Evolutionary conservation across 1,140 invertebrate species (phyloP), one percentile per base, ranked within the genome.

Genomic region (Tetramorium alpestre): DNA sequence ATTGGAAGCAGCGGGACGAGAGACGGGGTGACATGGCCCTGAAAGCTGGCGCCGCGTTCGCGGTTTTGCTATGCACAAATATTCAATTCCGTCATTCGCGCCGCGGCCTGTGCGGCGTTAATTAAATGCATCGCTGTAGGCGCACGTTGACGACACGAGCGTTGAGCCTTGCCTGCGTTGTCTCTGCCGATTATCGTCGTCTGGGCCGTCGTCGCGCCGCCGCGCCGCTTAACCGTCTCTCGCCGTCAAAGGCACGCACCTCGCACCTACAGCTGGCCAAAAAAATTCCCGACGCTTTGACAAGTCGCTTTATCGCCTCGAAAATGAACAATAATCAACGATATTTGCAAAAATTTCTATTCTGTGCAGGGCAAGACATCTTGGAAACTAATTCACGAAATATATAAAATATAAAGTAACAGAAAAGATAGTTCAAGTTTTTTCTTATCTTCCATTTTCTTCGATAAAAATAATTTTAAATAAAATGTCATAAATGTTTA

Each of bases 11-110:
- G 70, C 44, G 56, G 47, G 16, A 13, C 28, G 62, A 3, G 33
- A 33, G 33, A 44, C 65, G 70, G 18, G 73, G 47, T 41, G 60
- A 54, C 51, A 65, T 82, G 80, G 18, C 87, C 65, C 87, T 88
- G 87, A 85, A 87, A 51, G 51, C 49, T 89, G 58, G 87, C 87
- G 87, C 87, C 80, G 81, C 47, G 69, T 28, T 82, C 86, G 56
- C 85, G 60, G 86, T 88, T 82, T 80, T 51, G 58, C 69, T 84
- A 84, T 84, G 69, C 80, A 84, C 80, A 84, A 84, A 84, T 84
- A 84, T 84, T 84, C 80, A 41, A 72, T 72, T 72, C 78, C 78
- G 78, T 73, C 86, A 87, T 84, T 85, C 62, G 70, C 60, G 65
- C 44, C 65, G 73, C 41, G 62, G 41, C 87, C 73, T 73, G 67